A percentile compares a stretch with the other conserved stretches of the same genome.
These are phyloP conservation scores for Leucoraja ocellata DNA, from an alignment of 2,797 vertebrate species.

Conservation along the genomic window DNA sequence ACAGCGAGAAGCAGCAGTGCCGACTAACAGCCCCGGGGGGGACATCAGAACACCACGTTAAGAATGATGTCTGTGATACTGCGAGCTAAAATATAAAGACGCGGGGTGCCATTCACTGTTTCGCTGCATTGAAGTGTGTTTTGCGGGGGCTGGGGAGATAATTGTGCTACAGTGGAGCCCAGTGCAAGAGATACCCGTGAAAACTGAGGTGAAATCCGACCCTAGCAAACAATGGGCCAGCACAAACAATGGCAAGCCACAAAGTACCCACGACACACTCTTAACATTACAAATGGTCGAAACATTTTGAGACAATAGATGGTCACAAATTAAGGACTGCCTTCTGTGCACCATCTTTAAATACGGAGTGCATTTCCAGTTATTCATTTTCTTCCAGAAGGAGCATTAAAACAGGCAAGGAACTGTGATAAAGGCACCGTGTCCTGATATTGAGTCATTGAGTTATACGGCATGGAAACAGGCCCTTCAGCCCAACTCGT, in stretches of 20 bases:
- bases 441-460: no score
- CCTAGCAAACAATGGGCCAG: background rate
- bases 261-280: background rate
- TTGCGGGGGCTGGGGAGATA: background rate
- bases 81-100: background rate
- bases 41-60: background rate
- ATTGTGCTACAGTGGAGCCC: background rate
- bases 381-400: no score
- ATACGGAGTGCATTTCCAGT: no score
- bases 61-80: slow-evolving; percentile 1
- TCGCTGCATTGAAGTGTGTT: background rate
- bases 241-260: background rate
- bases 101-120: background rate
- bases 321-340: background rate
- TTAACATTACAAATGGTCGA: background rate
- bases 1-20: background rate
- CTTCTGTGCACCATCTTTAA: background rate
- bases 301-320: background rate
- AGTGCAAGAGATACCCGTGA: no score
- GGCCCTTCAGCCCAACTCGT: no score
- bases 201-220: background rate
- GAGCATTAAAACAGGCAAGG: no score
- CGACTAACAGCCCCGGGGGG: background rate
- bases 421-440: no score
- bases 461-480: no score